phyloP scores from a whole-genome alignment of 2,888 invertebrate species.

The Coleophora deauratella region DNA sequence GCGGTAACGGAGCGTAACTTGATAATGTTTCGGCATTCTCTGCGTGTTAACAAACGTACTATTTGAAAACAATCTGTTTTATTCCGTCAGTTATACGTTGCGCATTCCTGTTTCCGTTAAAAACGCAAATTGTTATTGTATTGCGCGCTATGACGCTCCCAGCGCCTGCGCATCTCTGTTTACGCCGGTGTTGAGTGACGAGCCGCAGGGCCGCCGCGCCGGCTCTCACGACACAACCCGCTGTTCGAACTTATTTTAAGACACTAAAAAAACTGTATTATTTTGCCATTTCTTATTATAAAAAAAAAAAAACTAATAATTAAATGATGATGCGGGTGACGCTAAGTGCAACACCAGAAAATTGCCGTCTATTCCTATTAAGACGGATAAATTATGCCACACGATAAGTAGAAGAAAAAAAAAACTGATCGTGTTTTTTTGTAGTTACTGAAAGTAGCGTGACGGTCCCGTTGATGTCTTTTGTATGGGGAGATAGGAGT shows the following conservation, averaged over 20 bases:
- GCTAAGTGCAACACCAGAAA: too few relatives aligned
- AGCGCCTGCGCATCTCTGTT: conserved; percentile 38
- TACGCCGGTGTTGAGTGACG: conserved; percentile 60
- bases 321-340: too few relatives aligned
- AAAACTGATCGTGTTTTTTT: too few relatives aligned
- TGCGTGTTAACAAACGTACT: not conserved
- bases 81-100: not conserved
- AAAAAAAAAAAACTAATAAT: too few relatives aligned
- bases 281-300: too few relatives aligned
- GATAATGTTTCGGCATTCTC: not conserved
- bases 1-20: not conserved
- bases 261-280: conserved; percentile 29
- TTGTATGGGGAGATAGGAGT: conserved; percentile 1
- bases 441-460: too few relatives aligned
- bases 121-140: conserved; percentile 50
- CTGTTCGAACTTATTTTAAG: conserved; percentile 45
- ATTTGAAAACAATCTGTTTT: not conserved
- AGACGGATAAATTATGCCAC: too few relatives aligned
- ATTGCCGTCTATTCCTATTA: too few relatives aligned
- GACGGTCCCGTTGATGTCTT: conserved; percentile 12
- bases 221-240: conserved; percentile 7
- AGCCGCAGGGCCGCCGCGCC: conserved; percentile 11
- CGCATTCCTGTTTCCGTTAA: conserved; percentile 36
- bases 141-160: conserved; percentile 20
- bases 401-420: too few relatives aligned